Conservation (phyloP, 1,140 invertebrate species). For the Lethocerus indicus region DNA sequence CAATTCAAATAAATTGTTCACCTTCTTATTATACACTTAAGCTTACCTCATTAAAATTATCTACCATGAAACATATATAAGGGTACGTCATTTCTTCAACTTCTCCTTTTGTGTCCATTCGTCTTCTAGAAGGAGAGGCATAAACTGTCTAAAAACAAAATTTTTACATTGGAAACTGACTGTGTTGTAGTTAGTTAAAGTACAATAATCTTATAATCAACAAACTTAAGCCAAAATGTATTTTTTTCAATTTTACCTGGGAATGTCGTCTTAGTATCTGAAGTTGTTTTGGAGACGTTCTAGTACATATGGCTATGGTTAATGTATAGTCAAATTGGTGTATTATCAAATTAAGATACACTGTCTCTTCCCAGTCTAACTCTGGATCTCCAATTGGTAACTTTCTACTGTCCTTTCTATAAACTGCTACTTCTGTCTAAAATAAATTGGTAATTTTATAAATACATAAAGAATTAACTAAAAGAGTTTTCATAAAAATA, state of each 20-base stretch:
- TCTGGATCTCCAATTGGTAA: constrained; percentile 86
- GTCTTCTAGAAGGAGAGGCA: constrained; percentile 83
- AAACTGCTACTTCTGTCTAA: constrained; percentile 86
- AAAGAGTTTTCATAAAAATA: not conserved
- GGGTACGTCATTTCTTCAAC: constrained; percentile 97
- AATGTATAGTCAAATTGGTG: constrained; percentile 97
- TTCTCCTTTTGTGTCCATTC: constrained; percentile 97
- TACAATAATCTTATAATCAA: not conserved
- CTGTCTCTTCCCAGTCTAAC: constrained; percentile 98
- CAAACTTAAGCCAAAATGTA: not conserved
- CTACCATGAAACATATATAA: constrained; percentile 96
- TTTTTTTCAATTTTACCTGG: constrained; percentile 33
- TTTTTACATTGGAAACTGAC: not conserved
- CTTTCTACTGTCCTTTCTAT: constrained; percentile 90
- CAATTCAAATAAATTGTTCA: too few relatives aligned
- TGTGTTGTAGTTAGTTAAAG: not conserved
- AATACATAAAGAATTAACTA: not conserved
- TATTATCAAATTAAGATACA: constrained; percentile 95
- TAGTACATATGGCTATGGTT: constrained; percentile 91
- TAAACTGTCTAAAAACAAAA: constrained; percentile 54
- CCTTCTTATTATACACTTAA: too few relatives aligned
- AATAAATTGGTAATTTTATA: constrained; percentile 18
- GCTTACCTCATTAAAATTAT: constrained; percentile 98
- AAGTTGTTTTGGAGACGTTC: constrained; percentile 91
- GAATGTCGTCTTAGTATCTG: constrained; percentile 87